A percentile compares a stretch with the other conserved stretches of the same genome.
These are phyloP conservation scores for Macaria liturata DNA, from an alignment of 2,888 invertebrate genomes.

Conservation along the genomic window DNA sequence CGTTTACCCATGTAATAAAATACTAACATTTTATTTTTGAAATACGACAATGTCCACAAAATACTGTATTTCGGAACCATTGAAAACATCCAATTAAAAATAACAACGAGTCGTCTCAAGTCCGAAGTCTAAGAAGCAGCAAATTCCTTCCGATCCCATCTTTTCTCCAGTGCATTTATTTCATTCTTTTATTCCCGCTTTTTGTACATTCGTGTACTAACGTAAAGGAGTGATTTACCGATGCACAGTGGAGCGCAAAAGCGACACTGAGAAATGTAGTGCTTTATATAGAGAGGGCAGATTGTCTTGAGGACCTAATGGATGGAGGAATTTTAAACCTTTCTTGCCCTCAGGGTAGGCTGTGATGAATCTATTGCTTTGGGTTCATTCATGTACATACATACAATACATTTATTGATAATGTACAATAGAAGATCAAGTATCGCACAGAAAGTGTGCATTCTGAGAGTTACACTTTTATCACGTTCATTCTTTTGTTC, in stretches of 20 bases:
- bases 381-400: too few relatives aligned
- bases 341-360: constrained; percentile 17
- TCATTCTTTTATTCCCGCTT: constrained; percentile 44
- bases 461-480: too few relatives aligned
- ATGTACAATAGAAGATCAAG: too few relatives aligned
- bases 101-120: too few relatives aligned
- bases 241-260: constrained; percentile 54
- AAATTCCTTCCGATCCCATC: constrained; percentile 17
- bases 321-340: constrained; percentile 32
- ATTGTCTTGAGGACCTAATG: constrained; percentile 33
- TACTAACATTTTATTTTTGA: too few relatives aligned
- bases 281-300: constrained; percentile 46
- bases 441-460: too few relatives aligned
- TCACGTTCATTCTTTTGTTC: too few relatives aligned
- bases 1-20: too few relatives aligned
- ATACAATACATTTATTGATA: too few relatives aligned
- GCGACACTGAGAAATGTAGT: constrained; percentile 55
- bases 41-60: too few relatives aligned
- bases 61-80: too few relatives aligned
- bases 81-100: too few relatives aligned
- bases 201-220: constrained; percentile 49
- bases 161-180: constrained; percentile 40
- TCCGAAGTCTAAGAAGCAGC: constrained; percentile 10
- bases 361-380: constrained; percentile 15
- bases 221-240: constrained; percentile 54